Conservation (phyloP, 2,888 invertebrate species). For the Limnephilus rhombicus region DNA sequence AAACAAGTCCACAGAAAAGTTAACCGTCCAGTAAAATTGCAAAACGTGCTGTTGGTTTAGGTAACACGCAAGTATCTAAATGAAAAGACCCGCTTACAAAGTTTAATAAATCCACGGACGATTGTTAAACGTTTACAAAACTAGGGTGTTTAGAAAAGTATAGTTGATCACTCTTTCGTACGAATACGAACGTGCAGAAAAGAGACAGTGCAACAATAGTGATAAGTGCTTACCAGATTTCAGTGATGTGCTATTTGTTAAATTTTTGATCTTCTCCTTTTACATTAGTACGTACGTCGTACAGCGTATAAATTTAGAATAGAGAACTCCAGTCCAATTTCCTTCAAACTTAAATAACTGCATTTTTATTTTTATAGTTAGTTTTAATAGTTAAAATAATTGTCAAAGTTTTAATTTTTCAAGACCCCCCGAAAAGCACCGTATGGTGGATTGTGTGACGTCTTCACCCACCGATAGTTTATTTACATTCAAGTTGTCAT, state of each 20-base stretch:
- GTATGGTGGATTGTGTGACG: too few relatives aligned
- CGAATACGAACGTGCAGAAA: background rate
- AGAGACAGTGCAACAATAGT: background rate
- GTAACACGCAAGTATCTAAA: background rate
- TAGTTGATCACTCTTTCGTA: conserved; percentile 5
- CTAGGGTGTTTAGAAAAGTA: background rate
- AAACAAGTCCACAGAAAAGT: background rate
- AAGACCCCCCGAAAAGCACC: too few relatives aligned
- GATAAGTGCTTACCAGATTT: background rate
- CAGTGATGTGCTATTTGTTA: background rate
- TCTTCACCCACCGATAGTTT: too few relatives aligned
- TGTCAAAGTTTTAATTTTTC: too few relatives aligned
- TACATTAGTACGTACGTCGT: background rate
- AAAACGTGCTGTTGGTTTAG: background rate
- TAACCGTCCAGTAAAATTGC: background rate
- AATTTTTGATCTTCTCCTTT: background rate
- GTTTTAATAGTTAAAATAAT: too few relatives aligned
- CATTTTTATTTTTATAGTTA: too few relatives aligned
- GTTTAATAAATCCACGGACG: background rate
- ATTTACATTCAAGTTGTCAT: too few relatives aligned
- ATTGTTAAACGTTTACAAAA: background rate
- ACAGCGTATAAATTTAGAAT: too few relatives aligned
- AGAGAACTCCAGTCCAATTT: too few relatives aligned
- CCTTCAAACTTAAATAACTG: too few relatives aligned
- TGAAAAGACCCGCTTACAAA: background rate